Percentiles rank a stretch among this genome's conserved stretches.
Evolutionary conservation across 2,888 invertebrate genomes (phyloP).

Genomic region (Torymus auratus): DNA sequence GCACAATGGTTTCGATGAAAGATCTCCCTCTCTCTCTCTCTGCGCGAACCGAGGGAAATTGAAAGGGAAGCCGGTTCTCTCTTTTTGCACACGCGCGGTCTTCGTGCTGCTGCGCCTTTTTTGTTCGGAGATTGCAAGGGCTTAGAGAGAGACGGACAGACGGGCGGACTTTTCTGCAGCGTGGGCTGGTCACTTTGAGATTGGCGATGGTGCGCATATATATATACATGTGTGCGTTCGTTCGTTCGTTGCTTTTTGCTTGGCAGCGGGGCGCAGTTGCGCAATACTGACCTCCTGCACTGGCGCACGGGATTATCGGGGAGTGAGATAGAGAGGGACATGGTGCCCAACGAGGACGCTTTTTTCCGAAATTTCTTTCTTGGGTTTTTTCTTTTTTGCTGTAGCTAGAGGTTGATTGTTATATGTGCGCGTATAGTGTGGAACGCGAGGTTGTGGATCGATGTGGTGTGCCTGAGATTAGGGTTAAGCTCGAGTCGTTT

Average conservation of each 20-base stretch:
- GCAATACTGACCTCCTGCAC: conserved; percentile 8
- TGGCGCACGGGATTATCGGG: neutral
- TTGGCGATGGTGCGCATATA: too few relatives aligned
- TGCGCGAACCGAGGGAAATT: conserved; percentile 23
- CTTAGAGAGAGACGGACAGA: neutral
- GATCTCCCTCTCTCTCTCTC: conserved; percentile 4
- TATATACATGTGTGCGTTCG: neutral
- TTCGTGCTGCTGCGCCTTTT: neutral
- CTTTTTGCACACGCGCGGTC: neutral
- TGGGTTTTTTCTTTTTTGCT: too few relatives aligned
- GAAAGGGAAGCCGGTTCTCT: conserved; percentile 23
- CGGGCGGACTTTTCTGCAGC: too few relatives aligned
- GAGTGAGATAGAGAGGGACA: too few relatives aligned
- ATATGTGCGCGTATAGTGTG: too few relatives aligned
- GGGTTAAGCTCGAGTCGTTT: too few relatives aligned
- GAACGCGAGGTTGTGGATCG: too few relatives aligned
- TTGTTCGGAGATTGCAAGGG: conserved; percentile 8
- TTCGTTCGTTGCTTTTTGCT: neutral
- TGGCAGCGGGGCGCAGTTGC: conserved; percentile 13
- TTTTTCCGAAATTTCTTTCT: too few relatives aligned
- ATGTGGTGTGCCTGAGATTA: too few relatives aligned
- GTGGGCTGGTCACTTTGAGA: conserved; percentile 27
- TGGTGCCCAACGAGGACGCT: too few relatives aligned
- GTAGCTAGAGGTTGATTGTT: too few relatives aligned
- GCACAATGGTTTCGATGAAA: conserved; percentile 20